Evolutionary conservation across 2,888 invertebrate genomes (phyloP), one percentile per base, ranked within the genome.

Genomic region (Hyposoter dolosus): DNA sequence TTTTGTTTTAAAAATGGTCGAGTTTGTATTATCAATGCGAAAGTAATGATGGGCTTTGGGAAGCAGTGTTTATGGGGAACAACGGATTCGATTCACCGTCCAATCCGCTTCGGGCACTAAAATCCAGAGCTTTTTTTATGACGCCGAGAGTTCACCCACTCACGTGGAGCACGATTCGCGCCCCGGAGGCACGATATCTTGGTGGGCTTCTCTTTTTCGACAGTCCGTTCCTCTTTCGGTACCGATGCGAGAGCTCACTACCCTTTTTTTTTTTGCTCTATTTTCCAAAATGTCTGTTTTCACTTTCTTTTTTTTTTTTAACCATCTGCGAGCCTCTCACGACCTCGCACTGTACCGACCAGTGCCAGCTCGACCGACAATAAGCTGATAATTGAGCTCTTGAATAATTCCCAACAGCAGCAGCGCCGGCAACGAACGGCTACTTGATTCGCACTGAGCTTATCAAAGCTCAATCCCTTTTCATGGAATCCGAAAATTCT

Each of bases 351-450:
- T 60, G 68, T 78, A 88, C 87, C 89, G 88, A 87, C 86, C 89
- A 89, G 89, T 88, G 91, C 89, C 90, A 92, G 90, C 90, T 90
- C 90, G 90, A 92, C 91, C 92, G 92, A 92, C 92, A 91, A 91
- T 93, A 93, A 93, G 91, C 93, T 92, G 92, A 92, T 93, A 93
- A 93, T 93, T 93, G 92, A 92, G 91, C 91, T 92, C 91, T 91
- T 90, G 92, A 92, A 92, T 93, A 92, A 92, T 92, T 92, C 92
- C 89, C 88, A 88, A 89, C 89, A 89, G 84, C 81, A 74, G 47
- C 50, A 71, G 45, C 63, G 43, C 32, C 72, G 32, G 60, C 35
- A 60, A n/a, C 78, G 53, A 32, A 63, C 43, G 66, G 72, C 72
- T 78, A 68, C 83, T 83, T 77, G 60, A 76, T 81, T 77, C 72